Percentiles rank a stretch among this genome's conserved stretches.
Evolutionary conservation across 2,113 vertebrate genomes (phyloP).

Genomic region (Anhinga rufa): DNA sequence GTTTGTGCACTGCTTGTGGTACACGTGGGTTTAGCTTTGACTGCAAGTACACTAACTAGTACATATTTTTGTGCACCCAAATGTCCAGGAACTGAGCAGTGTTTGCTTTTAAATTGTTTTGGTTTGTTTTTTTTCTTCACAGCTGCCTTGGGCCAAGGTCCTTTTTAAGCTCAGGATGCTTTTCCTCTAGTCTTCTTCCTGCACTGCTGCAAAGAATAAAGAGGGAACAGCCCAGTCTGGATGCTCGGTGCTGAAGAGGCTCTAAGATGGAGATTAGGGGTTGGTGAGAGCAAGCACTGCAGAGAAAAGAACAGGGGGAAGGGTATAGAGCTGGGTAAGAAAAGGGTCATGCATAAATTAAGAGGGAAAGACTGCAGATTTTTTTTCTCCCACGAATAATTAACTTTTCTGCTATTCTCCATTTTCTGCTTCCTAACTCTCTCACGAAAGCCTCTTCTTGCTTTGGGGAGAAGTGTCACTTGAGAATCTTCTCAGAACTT

Average conservation of each 20-base stretch:
- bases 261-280: neutral
- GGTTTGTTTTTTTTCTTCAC: neutral
- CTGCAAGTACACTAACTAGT: too few relatives aligned
- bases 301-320: neutral
- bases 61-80: neutral
- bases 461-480: conserved; percentile 42
- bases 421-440: neutral
- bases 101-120: neutral
- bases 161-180: neutral
- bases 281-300: neutral
- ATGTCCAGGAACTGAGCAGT: neutral
- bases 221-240: neutral
- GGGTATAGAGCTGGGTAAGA: neutral
- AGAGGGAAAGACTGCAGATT: neutral
- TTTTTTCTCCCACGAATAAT: neutral
- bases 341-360: neutral
- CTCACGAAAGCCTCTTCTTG: neutral
- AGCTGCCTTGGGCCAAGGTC: neutral
- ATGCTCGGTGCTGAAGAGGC: neutral
- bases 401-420: conserved; percentile 11
- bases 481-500: conserved; percentile 41
- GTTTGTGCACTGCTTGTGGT: neutral
- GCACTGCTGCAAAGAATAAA: neutral
- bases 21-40: fast-evolving
- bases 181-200: neutral